phyloP scores from a whole-genome alignment of 1,140 invertebrate species.

The Sinonovacula constricta region DNA sequence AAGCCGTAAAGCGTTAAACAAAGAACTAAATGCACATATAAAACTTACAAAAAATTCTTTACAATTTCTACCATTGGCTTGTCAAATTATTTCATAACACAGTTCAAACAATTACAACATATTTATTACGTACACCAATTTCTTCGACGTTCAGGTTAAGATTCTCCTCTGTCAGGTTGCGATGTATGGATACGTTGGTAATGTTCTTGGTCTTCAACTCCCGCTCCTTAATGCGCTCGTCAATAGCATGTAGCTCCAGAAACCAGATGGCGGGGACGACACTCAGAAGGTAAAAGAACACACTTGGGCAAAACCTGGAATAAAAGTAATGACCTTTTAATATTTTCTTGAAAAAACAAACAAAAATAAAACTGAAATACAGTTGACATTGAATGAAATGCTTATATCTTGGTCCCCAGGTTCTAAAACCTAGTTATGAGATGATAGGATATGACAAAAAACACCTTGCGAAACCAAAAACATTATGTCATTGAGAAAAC shows the following conservation, averaged over 20 bases:
- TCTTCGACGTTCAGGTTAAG: slow-evolving; percentile 59
- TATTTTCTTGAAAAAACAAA: not conserved
- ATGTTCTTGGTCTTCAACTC: slow-evolving; percentile 21
- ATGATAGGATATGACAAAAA: too few relatives aligned
- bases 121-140: slow-evolving; percentile 60
- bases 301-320: slow-evolving; percentile 76
- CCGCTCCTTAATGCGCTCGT: slow-evolving; percentile 56
- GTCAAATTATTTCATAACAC: too few relatives aligned
- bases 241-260: slow-evolving; percentile 72
- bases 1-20: too few relatives aligned
- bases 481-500: too few relatives aligned
- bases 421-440: not conserved
- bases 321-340: slow-evolving; percentile 11
- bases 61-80: too few relatives aligned
- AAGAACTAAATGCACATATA: too few relatives aligned
- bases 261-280: slow-evolving; percentile 77
- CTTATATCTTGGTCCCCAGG: too few relatives aligned
- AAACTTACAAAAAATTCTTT: too few relatives aligned
- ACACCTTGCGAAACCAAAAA: too few relatives aligned
- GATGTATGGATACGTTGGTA: not conserved
- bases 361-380: not conserved
- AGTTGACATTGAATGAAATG: too few relatives aligned
- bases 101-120: too few relatives aligned
- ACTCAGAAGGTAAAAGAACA: slow-evolving; percentile 73
- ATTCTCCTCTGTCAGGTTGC: slow-evolving; percentile 22